Evolutionary conservation across 2,797 vertebrate genomes (phyloP).

Genomic region (Paguma larvata): DNA sequence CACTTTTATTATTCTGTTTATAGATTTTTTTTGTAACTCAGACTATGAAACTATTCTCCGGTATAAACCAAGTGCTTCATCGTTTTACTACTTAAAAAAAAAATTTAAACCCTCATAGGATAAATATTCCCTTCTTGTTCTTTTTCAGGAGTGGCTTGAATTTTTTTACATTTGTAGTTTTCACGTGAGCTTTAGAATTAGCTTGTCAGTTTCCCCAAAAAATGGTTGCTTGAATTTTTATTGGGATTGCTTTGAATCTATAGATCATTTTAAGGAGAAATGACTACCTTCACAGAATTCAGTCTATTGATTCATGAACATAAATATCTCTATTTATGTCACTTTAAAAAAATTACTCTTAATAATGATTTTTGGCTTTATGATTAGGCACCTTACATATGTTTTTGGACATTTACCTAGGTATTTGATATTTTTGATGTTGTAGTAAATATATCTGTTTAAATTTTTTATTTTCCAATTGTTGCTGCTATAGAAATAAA

Average conservation of each 20-base stretch:
- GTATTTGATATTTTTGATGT: background rate
- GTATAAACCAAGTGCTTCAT: background rate
- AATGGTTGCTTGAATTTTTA: background rate
- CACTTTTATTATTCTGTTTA: background rate
- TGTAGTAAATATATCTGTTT: background rate
- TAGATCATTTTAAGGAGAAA: background rate
- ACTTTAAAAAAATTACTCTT: background rate
- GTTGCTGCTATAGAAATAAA: background rate
- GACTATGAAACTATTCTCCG: background rate
- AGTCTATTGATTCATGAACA: background rate
- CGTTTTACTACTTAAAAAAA: background rate
- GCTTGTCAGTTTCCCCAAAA: background rate
- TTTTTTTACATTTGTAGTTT: background rate
- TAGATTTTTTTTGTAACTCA: background rate
- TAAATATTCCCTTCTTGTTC: background rate
- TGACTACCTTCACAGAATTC: background rate
- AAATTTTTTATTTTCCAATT: background rate
- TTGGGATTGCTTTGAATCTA: background rate
- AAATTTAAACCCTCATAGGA: background rate
- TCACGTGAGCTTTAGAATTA: background rate
- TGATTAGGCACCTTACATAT: background rate
- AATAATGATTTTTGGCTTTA: background rate
- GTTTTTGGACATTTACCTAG: background rate
- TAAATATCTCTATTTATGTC: background rate
- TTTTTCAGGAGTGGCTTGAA: background rate